Evolutionary conservation across 2,888 invertebrate genomes (phyloP).

Genomic region (Melanotus villosus): DNA sequence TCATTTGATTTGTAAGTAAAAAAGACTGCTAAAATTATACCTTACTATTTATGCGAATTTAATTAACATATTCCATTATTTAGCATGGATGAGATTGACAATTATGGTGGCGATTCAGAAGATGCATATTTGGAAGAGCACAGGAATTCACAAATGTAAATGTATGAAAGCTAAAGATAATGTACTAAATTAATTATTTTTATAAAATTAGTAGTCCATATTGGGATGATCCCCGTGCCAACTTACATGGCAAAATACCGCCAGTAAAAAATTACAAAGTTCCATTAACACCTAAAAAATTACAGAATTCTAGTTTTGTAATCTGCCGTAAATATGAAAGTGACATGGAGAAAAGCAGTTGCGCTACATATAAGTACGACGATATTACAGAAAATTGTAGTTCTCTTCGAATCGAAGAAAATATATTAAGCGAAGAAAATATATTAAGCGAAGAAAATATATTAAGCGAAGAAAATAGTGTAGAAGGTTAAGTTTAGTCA

Average conservation of each 20-base stretch:
- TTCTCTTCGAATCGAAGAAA: background rate
- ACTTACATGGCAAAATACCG: no score
- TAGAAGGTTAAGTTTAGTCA: constrained; percentile 43
- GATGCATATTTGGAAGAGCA: no score
- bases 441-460: no score
- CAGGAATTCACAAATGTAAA: constrained; percentile 3
- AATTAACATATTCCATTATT: no score
- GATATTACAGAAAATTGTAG: constrained; percentile 50
- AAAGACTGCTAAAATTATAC: no score
- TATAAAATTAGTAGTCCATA: background rate
- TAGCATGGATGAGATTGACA: no score
- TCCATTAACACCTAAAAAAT: background rate
- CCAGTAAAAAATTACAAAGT: no score
- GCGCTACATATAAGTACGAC: constrained; percentile 49
- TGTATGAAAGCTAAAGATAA: background rate
- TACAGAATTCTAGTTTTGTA: background rate
- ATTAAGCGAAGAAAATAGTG: constrained; percentile 7
- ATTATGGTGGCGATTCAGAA: no score
- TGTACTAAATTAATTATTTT: background rate
- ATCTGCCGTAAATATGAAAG: background rate
- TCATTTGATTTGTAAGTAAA: no score
- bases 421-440: background rate
- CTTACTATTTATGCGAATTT: no score
- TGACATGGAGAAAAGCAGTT: background rate
- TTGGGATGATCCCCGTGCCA: constrained; percentile 5